These are phyloP conservation scores for Chaitophorus viminalis DNA, from an alignment of 2,888 invertebrate species.

Conservation along the genomic window DNA sequence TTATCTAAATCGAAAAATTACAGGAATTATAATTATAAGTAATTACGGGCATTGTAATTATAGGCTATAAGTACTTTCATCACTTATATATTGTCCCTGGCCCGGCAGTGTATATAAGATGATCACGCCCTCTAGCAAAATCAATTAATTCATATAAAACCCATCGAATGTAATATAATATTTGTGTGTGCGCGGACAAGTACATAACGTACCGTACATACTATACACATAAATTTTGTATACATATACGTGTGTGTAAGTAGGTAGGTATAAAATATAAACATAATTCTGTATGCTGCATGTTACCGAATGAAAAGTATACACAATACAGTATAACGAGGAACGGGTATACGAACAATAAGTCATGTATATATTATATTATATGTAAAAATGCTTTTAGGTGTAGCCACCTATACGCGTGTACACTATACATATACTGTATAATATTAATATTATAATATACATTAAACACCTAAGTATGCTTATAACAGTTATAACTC, in stretches of 20 bases:
- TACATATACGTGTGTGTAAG: background rate
- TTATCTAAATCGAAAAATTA: slow-evolving; percentile 47
- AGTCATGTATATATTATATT: background rate
- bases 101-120: background rate
- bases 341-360: background rate
- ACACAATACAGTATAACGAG: background rate
- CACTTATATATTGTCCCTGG: slow-evolving; percentile 42
- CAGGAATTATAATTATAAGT: slow-evolving; percentile 38
- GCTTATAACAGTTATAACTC: too few relatives aligned
- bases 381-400: background rate
- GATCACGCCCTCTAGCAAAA: slow-evolving; percentile 52
- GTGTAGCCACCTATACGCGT: too few relatives aligned
- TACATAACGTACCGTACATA: background rate
- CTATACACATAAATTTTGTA: background rate
- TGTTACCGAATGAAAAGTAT: background rate
- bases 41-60: slow-evolving; percentile 52
- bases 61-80: slow-evolving; percentile 33
- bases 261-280: background rate
- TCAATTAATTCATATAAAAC: slow-evolving; percentile 39
- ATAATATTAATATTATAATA: too few relatives aligned
- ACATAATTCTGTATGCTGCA: background rate
- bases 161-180: slow-evolving; percentile 6
- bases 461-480: too few relatives aligned
- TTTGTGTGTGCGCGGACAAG: slow-evolving; percentile 27
- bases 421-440: too few relatives aligned